A percentile compares a stretch with the other conserved stretches of the same genome.
phyloP scores from a whole-genome alignment of 2,888 invertebrate species.

The Callyntrura sp. region DNA sequence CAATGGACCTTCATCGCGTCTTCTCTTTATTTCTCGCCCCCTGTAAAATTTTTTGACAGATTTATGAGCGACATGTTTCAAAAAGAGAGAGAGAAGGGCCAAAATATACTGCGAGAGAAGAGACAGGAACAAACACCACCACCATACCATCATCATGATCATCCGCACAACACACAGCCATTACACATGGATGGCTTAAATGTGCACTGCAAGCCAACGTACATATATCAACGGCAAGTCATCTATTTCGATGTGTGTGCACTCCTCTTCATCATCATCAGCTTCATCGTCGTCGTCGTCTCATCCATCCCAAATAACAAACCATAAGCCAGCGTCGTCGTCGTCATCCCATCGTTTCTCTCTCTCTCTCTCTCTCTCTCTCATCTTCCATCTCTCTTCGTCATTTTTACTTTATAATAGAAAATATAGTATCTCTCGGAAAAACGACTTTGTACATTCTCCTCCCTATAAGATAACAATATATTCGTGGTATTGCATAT shows the following conservation, averaged over 20 bases:
- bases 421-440: slow-evolving; percentile 44
- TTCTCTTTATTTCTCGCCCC: slow-evolving; percentile 77
- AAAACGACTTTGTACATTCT: slow-evolving; percentile 11
- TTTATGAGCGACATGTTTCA: slow-evolving; percentile 84
- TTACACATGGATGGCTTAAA: slow-evolving; percentile 65
- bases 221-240: slow-evolving; percentile 72
- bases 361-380: slow-evolving; percentile 6
- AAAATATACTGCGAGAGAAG: slow-evolving; percentile 66
- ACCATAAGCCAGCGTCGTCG: slow-evolving; percentile 62
- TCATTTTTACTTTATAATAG: slow-evolving; percentile 68
- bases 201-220: slow-evolving; percentile 69
- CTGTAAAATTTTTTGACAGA: slow-evolving; percentile 82
- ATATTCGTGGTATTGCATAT: too few relatives aligned
- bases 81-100: slow-evolving; percentile 79
- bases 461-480: too few relatives aligned
- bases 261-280: slow-evolving; percentile 70
- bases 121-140: slow-evolving; percentile 76
- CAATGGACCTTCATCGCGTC: slow-evolving; percentile 78
- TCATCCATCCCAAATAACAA: slow-evolving; percentile 54
- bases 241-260: slow-evolving; percentile 65
- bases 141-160: slow-evolving; percentile 45
- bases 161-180: slow-evolving; percentile 38
- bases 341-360: slow-evolving; percentile 51
- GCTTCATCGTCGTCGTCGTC: slow-evolving; percentile 33
- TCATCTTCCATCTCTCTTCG: slow-evolving; percentile 49